Evolutionary conservation across 2,113 vertebrate genomes (phyloP).

Genomic region (Merops nubicus): DNA sequence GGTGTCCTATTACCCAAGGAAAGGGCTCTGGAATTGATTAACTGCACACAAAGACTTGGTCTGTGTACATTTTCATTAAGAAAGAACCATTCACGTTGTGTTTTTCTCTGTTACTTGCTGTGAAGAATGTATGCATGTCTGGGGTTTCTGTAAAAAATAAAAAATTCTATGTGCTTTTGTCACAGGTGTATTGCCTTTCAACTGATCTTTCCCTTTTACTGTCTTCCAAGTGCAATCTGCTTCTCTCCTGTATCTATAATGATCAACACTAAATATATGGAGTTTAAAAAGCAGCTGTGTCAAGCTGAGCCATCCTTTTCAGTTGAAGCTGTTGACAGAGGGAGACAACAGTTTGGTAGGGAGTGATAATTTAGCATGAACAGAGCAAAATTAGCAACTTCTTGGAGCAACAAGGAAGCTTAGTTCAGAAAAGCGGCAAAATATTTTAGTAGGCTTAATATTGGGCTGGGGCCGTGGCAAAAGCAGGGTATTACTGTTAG

Average conservation of each 20-base stretch:
- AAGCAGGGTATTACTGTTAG: neutral
- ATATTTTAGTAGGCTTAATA: neutral
- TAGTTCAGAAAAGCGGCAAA: neutral
- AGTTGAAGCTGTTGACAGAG: neutral
- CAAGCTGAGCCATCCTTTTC: neutral
- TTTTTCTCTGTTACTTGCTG: neutral
- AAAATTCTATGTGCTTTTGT: neutral
- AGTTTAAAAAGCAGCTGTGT: neutral
- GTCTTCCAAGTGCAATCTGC: neutral
- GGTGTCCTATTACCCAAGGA: slow-evolving; percentile 8
- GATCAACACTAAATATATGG: neutral
- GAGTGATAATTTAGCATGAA: neutral
- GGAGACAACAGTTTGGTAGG: neutral
- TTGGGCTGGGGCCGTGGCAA: neutral
- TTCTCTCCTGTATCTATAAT: neutral
- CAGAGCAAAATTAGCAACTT: neutral
- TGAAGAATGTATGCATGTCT: neutral
- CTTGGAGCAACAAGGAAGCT: neutral
- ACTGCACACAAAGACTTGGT: neutral
- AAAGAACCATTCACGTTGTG: neutral
- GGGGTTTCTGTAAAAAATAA: neutral
- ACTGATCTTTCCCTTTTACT: neutral
- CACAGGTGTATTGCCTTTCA: neutral
- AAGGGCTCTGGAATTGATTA: slow-evolving; percentile 48
- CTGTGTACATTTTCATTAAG: neutral